phyloP scores from a whole-genome alignment of 1,140 invertebrate genomes.

The Stegodyphus dumicola region DNA sequence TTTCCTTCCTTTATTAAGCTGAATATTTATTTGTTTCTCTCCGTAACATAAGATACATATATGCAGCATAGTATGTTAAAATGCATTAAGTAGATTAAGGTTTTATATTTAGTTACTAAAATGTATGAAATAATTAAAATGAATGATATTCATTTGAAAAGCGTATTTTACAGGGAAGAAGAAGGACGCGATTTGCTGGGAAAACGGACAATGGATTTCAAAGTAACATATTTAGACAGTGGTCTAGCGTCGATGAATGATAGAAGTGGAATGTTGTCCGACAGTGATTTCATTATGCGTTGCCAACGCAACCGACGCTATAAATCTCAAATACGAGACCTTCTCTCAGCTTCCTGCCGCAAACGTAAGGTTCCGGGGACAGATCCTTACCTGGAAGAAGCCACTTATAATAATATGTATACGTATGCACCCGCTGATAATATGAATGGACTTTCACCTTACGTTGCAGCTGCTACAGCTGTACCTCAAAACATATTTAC shows the following conservation, averaged over 20 bases:
- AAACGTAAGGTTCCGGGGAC: constrained; percentile 78
- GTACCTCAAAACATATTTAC: constrained; percentile 75
- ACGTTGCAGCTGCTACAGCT: constrained; percentile 71
- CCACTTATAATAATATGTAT: constrained; percentile 84
- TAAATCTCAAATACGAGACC: constrained; percentile 92
- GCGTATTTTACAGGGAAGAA: constrained; percentile 84
- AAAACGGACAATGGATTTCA: constrained; percentile 98
- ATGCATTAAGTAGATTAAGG: too few relatives aligned
- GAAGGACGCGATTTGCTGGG: constrained; percentile 94
- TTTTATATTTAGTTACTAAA: too few relatives aligned
- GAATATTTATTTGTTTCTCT: too few relatives aligned
- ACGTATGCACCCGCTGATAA: constrained; percentile 72
- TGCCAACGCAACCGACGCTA: constrained; percentile 78
- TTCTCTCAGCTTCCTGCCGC: constrained; percentile 89
- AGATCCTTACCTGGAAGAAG: constrained; percentile 65
- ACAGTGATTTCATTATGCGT: constrained; percentile 62
- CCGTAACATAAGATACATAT: too few relatives aligned
- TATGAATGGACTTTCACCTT: constrained; percentile 75
- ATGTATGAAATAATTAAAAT: neutral
- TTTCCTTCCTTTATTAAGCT: too few relatives aligned
- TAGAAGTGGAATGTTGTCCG: constrained; percentile 58
- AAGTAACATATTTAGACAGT: constrained; percentile 94
- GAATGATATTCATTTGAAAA: neutral
- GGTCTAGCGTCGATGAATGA: constrained; percentile 72
- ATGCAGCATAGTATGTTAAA: too few relatives aligned